Evolutionary conservation across 2,888 invertebrate species (phyloP).

Genomic region (Athalia rosae): DNA sequence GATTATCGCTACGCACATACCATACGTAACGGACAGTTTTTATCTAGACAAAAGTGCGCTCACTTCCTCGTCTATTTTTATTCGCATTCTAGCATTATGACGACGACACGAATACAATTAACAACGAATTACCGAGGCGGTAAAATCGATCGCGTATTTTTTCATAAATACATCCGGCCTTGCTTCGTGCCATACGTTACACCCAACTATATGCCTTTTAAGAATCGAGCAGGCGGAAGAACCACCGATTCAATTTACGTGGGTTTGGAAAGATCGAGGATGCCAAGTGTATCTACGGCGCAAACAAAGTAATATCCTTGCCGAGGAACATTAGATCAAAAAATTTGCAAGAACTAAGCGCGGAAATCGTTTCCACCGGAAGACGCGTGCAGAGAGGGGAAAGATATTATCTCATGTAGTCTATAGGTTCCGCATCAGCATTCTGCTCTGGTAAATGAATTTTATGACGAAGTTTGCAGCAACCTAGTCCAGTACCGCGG

Average conservation of each 20-base stretch:
- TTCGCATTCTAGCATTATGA: background rate
- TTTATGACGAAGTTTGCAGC: conserved; percentile 4
- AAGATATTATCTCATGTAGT: background rate
- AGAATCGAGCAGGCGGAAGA: too few species aligned
- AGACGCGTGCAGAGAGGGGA: background rate
- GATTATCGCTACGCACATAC: conserved; percentile 16
- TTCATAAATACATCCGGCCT: too few species aligned
- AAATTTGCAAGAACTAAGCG: too few species aligned
- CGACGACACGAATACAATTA: background rate
- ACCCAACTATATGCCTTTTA: too few species aligned
- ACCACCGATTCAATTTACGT: too few species aligned
- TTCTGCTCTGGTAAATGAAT: too few species aligned
- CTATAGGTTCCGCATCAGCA: too few species aligned
- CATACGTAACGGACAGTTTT: background rate
- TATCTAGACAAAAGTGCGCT: background rate
- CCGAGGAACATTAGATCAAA: background rate
- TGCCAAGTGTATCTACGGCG: background rate
- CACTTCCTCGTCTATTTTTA: conserved; percentile 11
- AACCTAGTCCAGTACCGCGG: background rate
- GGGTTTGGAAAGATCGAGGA: background rate
- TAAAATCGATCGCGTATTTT: too few species aligned
- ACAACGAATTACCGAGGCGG: too few species aligned
- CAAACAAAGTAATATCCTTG: background rate
- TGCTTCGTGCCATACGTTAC: too few species aligned
- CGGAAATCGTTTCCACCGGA: too few species aligned